Percentiles rank a stretch among this genome's conserved stretches.
Conservation (phyloP, 2,113 vertebrate genomes). For the Lamprotornis superbus region DNA sequence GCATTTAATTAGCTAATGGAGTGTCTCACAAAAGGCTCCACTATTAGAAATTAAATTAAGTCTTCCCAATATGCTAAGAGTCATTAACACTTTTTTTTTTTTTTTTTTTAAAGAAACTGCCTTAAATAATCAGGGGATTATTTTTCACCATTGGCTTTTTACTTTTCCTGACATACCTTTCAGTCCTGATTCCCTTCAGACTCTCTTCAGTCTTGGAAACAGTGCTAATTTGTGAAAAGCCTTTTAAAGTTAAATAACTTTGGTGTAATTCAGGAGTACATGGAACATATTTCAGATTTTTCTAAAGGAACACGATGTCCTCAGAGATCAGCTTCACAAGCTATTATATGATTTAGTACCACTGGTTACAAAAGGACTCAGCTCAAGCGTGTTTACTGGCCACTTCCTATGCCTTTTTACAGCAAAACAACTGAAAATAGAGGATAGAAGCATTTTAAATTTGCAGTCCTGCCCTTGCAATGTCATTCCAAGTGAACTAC, state of each 20-base stretch:
- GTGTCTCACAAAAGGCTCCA: background rate
- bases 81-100: background rate
- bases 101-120: background rate
- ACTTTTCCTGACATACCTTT: background rate
- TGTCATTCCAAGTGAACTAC: background rate
- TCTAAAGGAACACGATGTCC: background rate
- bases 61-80: background rate
- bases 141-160: background rate
- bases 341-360: background rate
- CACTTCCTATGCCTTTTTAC: background rate
- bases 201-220: background rate
- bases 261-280: background rate
- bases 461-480: background rate
- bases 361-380: background rate
- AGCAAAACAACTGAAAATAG: background rate
- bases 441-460: background rate
- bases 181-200: background rate
- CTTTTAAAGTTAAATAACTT: background rate
- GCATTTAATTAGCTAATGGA: conserved; percentile 53
- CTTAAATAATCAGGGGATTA: background rate
- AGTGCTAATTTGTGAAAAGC: background rate
- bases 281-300: conserved; percentile 14
- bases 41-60: conserved; percentile 28
- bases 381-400: background rate
- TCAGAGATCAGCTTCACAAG: background rate